Conservation (phyloP, 2,113 vertebrate species). For the Hymenochirus boettgeri region DNA sequence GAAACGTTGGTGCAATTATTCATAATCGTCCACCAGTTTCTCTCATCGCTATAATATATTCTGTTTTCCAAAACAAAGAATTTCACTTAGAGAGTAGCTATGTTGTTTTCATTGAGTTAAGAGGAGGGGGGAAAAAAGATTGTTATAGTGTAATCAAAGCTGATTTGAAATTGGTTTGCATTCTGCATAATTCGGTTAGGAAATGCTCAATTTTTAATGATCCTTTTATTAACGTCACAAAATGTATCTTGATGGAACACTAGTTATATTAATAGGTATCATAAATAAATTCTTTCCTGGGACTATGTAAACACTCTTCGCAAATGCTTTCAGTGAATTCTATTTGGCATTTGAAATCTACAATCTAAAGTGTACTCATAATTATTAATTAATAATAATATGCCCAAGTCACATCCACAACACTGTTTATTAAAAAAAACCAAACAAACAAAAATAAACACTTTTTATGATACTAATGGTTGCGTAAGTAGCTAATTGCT, state of each 20-base stretch:
- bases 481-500: too few relatives aligned
- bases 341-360: not conserved
- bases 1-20: slow-evolving; percentile 70
- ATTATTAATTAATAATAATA: too few relatives aligned
- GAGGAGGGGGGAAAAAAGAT: slow-evolving; percentile 58
- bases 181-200: slow-evolving; percentile 64
- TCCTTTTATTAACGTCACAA: slow-evolving; percentile 5
- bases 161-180: slow-evolving; percentile 64
- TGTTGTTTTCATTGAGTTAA: slow-evolving; percentile 70
- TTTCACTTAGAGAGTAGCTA: slow-evolving; percentile 65
- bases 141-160: slow-evolving; percentile 70
- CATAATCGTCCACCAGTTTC: slow-evolving; percentile 79
- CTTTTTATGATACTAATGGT: too few relatives aligned
- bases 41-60: slow-evolving; percentile 63
- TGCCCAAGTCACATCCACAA: too few relatives aligned
- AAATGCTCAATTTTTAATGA: slow-evolving; percentile 28
- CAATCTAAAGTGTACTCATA: not conserved
- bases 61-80: slow-evolving; percentile 68
- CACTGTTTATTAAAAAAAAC: too few relatives aligned
- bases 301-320: not conserved
- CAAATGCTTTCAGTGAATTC: not conserved
- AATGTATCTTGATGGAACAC: slow-evolving; percentile 15
- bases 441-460: too few relatives aligned
- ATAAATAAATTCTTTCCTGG: slow-evolving; percentile 4
- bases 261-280: not conserved